These are phyloP conservation scores for Schrankia costaestrigalis DNA, from an alignment of 2,888 invertebrate species.

Conservation along the genomic window DNA sequence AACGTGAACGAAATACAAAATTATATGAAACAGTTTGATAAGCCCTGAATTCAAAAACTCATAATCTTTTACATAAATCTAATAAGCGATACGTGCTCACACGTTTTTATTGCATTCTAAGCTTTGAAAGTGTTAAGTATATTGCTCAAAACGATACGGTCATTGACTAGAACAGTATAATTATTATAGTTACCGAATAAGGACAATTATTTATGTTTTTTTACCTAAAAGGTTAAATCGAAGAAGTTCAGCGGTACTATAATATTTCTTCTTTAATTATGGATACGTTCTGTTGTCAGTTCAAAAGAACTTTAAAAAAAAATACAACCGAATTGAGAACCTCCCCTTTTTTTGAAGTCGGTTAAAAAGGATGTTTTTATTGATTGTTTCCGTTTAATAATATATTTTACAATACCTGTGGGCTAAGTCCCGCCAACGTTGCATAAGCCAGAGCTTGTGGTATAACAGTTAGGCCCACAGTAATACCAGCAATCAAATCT, in stretches of 20 bases:
- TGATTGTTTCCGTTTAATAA: background rate
- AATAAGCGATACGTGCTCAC: constrained; percentile 2
- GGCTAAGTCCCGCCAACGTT: constrained; percentile 91
- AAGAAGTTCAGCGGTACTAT: no score
- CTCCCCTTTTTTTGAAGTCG: no score
- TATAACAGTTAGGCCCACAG: constrained; percentile 95
- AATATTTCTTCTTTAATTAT: no score
- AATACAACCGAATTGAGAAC: no score
- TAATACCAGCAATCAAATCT: constrained; percentile 94
- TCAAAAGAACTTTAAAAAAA: no score
- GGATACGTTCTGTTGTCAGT: no score
- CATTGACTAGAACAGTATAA: no score
- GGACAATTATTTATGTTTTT: no score
- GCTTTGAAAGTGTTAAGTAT: background rate
- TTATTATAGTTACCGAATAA: no score
- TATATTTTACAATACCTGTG: constrained; percentile 81
- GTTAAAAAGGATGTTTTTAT: background rate
- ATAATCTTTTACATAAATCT: constrained; percentile 8
- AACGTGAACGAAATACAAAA: no score
- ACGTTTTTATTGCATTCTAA: constrained; percentile 1
- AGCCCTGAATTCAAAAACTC: constrained; percentile 6
- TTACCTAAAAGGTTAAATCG: no score
- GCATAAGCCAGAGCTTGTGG: constrained; percentile 97
- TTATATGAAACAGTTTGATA: no score
- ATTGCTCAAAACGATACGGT: background rate